Evolutionary conservation across 2,113 vertebrate species (phyloP).

Genomic region (Melanerpes aurifrons): DNA sequence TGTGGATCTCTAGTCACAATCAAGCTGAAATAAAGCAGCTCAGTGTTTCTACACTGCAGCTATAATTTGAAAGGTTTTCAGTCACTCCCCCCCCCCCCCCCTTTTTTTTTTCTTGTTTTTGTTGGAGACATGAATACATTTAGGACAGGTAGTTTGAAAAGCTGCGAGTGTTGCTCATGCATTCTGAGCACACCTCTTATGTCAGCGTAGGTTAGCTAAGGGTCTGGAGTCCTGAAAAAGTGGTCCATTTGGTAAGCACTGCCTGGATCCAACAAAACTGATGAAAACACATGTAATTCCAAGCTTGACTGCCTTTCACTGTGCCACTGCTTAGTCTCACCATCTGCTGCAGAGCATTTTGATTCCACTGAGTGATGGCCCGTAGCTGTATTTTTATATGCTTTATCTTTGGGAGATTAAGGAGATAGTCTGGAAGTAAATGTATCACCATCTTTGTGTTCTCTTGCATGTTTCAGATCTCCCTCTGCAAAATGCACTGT

Average conservation of each 20-base stretch:
- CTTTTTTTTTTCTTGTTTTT: neutral
- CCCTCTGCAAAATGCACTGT: neutral
- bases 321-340: neutral
- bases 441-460: neutral
- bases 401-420: neutral
- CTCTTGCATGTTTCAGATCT: neutral
- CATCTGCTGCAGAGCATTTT: neutral
- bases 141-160: neutral
- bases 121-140: neutral
- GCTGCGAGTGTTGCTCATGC: neutral
- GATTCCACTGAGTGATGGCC: neutral
- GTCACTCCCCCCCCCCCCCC: neutral
- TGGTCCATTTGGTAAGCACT: neutral
- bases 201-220: fast-evolving
- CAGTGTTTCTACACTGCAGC: neutral
- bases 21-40: neutral
- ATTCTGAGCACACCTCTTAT: neutral
- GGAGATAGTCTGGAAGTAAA: neutral
- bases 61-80: neutral
- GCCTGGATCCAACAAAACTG: neutral
- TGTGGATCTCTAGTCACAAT: neutral
- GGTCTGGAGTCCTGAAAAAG: neutral
- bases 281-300: neutral
- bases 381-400: neutral
- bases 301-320: neutral